Conservation (phyloP, 2,888 invertebrate genomes). For the Amblyjoppa proteus region DNA sequence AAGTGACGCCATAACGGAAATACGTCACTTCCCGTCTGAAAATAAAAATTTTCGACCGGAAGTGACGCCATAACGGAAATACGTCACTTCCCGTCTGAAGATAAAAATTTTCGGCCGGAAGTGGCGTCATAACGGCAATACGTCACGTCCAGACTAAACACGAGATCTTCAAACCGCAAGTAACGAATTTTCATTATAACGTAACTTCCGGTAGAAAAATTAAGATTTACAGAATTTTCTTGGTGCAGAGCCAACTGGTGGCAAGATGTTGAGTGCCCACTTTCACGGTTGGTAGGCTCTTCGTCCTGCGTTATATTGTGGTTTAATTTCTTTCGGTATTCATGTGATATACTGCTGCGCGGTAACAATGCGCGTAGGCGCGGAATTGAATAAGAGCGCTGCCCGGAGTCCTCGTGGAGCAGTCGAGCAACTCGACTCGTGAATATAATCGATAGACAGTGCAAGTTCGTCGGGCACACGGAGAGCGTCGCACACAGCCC, state of each 20-base stretch:
- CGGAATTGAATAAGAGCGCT: constrained; percentile 7
- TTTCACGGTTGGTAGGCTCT: too few species aligned
- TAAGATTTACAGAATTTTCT: not conserved
- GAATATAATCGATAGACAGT: constrained; percentile 55
- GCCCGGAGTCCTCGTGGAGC: not conserved
- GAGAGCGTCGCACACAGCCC: not conserved
- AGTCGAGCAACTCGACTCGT: constrained; percentile 19
- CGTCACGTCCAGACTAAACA: too few species aligned
- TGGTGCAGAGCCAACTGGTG: not conserved
- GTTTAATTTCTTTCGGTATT: not conserved
- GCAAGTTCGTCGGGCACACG: constrained; percentile 27
- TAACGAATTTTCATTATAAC: too few species aligned
- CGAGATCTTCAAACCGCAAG: too few species aligned
- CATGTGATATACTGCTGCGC: not conserved
- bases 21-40: too few species aligned
- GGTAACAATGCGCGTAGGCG: not conserved
- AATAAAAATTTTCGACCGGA: too few species aligned
- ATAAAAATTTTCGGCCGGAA: too few species aligned
- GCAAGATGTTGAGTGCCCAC: not conserved
- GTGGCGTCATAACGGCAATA: too few species aligned
- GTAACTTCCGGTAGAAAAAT: not conserved
- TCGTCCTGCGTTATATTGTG: too few species aligned
- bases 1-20: too few species aligned
- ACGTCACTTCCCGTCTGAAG: too few species aligned
- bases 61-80: too few species aligned